Evolutionary conservation across 2,888 invertebrate species (phyloP).

Genomic region (Ichneumon xanthorius): DNA sequence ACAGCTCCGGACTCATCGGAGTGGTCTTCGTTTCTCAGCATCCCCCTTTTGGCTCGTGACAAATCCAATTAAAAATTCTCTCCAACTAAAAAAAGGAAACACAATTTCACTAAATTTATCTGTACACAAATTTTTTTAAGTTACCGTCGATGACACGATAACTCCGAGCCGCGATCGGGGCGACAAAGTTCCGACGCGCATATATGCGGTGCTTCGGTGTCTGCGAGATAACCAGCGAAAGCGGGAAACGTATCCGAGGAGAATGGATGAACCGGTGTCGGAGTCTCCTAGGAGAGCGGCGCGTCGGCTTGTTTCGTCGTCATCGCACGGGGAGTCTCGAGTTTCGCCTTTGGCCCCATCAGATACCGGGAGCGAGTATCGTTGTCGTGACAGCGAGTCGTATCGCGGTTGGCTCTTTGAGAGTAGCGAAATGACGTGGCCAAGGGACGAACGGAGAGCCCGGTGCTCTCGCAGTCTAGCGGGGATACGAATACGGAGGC

Average conservation of each 20-base stretch:
- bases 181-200: background rate
- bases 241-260: background rate
- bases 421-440: conserved; percentile 55
- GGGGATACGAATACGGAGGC: conserved; percentile 33
- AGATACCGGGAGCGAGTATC: conserved; percentile 55
- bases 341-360: conserved; percentile 63
- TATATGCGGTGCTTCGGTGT: background rate
- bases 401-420: conserved; percentile 67
- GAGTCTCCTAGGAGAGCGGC: conserved; percentile 32
- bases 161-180: too few relatives aligned
- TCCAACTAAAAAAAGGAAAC: too few relatives aligned
- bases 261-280: background rate
- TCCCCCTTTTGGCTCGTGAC: too few relatives aligned
- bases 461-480: background rate
- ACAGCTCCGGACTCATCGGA: too few relatives aligned
- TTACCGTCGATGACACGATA: too few relatives aligned
- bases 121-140: too few relatives aligned
- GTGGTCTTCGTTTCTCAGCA: too few relatives aligned
- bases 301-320: conserved; percentile 20
- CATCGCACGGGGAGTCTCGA: conserved; percentile 46
- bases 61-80: too few relatives aligned
- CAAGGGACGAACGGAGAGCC: conserved; percentile 17
- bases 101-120: too few relatives aligned
- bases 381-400: conserved; percentile 67
- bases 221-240: background rate